These are phyloP conservation scores for Thamnaconus septentrionalis DNA, from an alignment of 2,113 vertebrate species.

Conservation along the genomic window DNA sequence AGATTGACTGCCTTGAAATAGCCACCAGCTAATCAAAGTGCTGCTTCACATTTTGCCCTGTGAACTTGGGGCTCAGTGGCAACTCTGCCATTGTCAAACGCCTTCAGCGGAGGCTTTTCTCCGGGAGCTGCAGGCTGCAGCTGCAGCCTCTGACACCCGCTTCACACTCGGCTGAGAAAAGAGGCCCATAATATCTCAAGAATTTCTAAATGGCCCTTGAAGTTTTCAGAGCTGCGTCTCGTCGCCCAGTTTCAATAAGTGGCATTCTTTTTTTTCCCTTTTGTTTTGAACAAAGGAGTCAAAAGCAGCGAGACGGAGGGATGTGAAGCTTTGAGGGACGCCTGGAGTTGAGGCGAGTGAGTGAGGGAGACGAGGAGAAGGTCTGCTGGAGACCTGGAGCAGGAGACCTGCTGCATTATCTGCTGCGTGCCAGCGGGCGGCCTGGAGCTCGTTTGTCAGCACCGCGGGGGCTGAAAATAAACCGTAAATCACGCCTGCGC, in stretches of 20 bases:
- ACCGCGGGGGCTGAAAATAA: constrained; percentile 36
- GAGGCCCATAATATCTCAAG: constrained; percentile 35
- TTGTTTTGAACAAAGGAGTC: constrained; percentile 3
- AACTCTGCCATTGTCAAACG: not conserved
- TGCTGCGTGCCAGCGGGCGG: constrained; percentile 51
- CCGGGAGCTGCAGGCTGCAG: not conserved
- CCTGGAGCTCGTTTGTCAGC: constrained; percentile 58
- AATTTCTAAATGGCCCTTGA: constrained; percentile 58
- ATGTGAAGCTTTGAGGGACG: constrained; percentile 45
- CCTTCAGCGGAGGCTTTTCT: not conserved
- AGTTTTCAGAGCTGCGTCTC: constrained; percentile 49
- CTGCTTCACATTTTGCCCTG: too few species aligned
- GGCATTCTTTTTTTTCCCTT: constrained; percentile 6
- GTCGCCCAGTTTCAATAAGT: constrained; percentile 24
- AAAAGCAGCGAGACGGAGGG: not conserved
- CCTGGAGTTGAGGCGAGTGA: constrained; percentile 57
- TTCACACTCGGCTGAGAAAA: constrained; percentile 24
- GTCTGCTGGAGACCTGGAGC: constrained; percentile 17
- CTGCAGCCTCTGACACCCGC: constrained; percentile 31
- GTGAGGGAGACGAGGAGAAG: constrained; percentile 12
- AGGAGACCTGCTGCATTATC: constrained; percentile 55
- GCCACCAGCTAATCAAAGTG: too few species aligned
- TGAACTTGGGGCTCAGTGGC: too few species aligned
- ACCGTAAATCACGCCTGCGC: constrained; percentile 65
- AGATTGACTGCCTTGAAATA: too few species aligned